Evolutionary conservation across 2,888 invertebrate genomes (phyloP), one percentile per base, ranked within the genome.

Genomic region (Drosophila anomalipes): DNA sequence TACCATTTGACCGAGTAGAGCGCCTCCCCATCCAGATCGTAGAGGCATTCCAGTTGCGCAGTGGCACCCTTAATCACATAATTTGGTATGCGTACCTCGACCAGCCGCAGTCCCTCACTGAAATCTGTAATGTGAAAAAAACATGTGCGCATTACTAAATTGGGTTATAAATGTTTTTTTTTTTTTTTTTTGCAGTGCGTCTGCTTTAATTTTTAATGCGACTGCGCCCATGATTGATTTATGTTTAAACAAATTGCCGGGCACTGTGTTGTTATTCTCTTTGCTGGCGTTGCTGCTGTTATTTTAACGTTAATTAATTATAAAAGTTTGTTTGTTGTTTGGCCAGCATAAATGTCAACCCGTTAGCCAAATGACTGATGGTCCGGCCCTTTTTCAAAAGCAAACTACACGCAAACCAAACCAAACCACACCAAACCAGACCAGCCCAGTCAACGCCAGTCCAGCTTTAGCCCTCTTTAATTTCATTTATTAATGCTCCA

Each of bases 1-100:
- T 97, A 97, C 97, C 97, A 98, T 94, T 97, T 97, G 91, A 97
- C 97, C 53, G 97, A 97, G 94, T 97, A 97, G 57, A 97, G 95
- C 62, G 95, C 95, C 92, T 97, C 97, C 4, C 95, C 96, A 85
- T 97, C 97, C 92, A 98, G 94, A 93, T 97, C 96, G 94, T 97
- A 98, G 91, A 96, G 95, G 93, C 97, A 97, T 78, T 97, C 96
- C 86, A 98, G 94, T 80, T 95, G 95, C 58, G 97, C 96, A 85
- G 95, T 95, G 91, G 96, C 95, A 85, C 97, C 97, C 83, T 96
- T 95, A 61, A 97, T 96, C 89, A 97, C 96, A 94, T 97, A 97
- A 76, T 95, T 95, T 39, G 97, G 97, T 91, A 98, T 96, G 87
- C 96, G 95, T 75, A 98, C 94, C 93, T 97, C 97, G 82, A 96